Evolutionary conservation across 2,113 vertebrate genomes (phyloP).

Genomic region (Cyanoramphus novaezelandiae): DNA sequence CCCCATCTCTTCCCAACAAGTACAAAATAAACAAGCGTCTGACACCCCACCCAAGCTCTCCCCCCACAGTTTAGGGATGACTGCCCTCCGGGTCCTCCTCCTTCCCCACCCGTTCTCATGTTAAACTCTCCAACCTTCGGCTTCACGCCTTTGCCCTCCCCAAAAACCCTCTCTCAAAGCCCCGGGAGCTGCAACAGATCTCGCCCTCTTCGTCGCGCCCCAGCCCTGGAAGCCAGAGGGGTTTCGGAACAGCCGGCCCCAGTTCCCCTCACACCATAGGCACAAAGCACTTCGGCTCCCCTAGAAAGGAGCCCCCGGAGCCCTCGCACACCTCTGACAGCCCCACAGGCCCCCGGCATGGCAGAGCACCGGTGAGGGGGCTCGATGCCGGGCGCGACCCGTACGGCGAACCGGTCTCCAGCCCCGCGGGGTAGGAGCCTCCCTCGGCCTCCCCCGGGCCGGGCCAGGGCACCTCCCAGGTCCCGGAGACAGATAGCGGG

Average conservation of each 20-base stretch:
- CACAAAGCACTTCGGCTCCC: neutral
- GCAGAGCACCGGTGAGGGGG: neutral
- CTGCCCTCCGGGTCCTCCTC: neutral
- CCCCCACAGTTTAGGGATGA: conserved; percentile 6
- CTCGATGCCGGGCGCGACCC: neutral
- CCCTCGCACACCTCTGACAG: neutral
- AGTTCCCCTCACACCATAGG: rapidly evolving
- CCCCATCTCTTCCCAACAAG: neutral
- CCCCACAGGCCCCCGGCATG: neutral
- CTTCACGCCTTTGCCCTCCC: neutral
- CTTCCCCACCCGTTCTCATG: neutral
- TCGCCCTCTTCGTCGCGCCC: neutral
- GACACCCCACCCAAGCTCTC: conserved; percentile 32
- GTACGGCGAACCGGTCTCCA: neutral
- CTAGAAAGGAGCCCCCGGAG: neutral
- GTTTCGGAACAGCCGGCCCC: neutral
- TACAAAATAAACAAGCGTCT: neutral
- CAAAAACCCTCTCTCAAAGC: neutral
- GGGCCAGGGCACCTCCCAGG: neutral
- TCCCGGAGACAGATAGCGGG: neutral
- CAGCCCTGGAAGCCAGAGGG: neutral
- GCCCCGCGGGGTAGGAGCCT: neutral
- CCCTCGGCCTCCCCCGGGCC: neutral
- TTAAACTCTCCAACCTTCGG: conserved; percentile 1
- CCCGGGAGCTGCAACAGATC: neutral